phyloP scores from a whole-genome alignment of 2,797 vertebrate species.

The Mastacembelus armatus region DNA sequence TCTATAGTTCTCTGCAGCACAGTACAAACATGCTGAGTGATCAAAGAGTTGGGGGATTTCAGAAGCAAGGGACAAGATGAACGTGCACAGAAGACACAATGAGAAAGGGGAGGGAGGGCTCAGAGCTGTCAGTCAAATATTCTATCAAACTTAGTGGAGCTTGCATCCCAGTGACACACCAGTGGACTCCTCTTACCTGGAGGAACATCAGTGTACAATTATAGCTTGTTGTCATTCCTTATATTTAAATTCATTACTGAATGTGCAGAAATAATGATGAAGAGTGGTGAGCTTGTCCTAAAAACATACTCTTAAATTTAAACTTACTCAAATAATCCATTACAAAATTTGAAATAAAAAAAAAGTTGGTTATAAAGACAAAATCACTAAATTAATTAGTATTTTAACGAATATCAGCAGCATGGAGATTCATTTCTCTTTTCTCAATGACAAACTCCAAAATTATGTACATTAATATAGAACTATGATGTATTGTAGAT shows the following conservation, averaged over 20 bases:
- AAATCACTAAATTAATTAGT: not conserved
- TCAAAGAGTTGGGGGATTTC: slow-evolving; percentile 71
- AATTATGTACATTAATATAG: not conserved
- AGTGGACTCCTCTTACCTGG: slow-evolving; percentile 43
- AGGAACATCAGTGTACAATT: slow-evolving; percentile 21
- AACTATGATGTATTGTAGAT: no score
- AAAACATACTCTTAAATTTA: not conserved
- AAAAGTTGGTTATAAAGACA: not conserved
- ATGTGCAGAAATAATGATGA: not conserved
- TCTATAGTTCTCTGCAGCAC: slow-evolving; percentile 64
- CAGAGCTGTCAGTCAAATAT: slow-evolving; percentile 56
- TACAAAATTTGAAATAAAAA: not conserved
- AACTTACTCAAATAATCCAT: no score
- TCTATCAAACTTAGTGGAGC: slow-evolving; percentile 32
- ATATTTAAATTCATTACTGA: not conserved
- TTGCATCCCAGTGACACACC: slow-evolving; percentile 29
- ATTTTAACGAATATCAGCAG: not conserved
- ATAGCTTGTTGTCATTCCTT: slow-evolving; percentile 2
- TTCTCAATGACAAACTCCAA: not conserved
- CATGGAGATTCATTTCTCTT: not conserved
- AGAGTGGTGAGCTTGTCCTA: not conserved
- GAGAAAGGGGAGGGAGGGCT: slow-evolving; percentile 51
- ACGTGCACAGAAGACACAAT: slow-evolving; percentile 65
- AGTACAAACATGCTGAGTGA: slow-evolving; percentile 71
- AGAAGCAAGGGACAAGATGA: slow-evolving; percentile 65